These are phyloP conservation scores for Epinephelus moara DNA, from an alignment of 2,113 vertebrate species.

Conservation along the genomic window DNA sequence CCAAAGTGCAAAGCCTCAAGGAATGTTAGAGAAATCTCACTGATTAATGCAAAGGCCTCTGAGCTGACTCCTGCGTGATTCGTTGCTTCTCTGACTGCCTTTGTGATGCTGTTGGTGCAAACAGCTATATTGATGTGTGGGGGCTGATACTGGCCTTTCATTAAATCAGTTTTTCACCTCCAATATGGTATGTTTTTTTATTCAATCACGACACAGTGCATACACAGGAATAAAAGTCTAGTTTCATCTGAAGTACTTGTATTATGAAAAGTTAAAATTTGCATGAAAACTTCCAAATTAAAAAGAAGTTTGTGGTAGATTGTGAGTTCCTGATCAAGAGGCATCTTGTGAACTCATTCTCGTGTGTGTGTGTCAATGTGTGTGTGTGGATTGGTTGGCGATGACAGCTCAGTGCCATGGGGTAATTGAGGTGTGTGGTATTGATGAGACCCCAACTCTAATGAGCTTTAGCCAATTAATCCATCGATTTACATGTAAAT, in stretches of 20 bases:
- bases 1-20: conserved; percentile 62
- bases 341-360: not conserved
- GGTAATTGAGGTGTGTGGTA: conserved; percentile 68
- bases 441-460: conserved; percentile 79
- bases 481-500: conserved; percentile 87
- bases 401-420: conserved; percentile 45
- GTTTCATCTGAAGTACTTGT: not conserved
- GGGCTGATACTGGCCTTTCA: not conserved
- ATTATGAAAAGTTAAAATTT: not conserved
- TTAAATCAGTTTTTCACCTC: conserved; percentile 1
- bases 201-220: not conserved
- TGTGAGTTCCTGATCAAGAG: not conserved
- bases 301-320: not conserved
- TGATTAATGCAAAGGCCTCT: conserved; percentile 64
- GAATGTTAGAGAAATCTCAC: conserved; percentile 57
- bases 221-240: not conserved
- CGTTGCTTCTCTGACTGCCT: conserved; percentile 2
- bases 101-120: conserved; percentile 25
- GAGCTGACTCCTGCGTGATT: conserved; percentile 25
- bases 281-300: not conserved
- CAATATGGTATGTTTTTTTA: not conserved
- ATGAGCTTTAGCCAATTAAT: conserved; percentile 84
- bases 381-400: not conserved
- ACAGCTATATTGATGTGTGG: conserved; percentile 6
- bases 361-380: not conserved